Evolutionary conservation across 1,140 invertebrate genomes (phyloP), one percentile per base, ranked within the genome.

Genomic region (Solenopsis fugax): DNA sequence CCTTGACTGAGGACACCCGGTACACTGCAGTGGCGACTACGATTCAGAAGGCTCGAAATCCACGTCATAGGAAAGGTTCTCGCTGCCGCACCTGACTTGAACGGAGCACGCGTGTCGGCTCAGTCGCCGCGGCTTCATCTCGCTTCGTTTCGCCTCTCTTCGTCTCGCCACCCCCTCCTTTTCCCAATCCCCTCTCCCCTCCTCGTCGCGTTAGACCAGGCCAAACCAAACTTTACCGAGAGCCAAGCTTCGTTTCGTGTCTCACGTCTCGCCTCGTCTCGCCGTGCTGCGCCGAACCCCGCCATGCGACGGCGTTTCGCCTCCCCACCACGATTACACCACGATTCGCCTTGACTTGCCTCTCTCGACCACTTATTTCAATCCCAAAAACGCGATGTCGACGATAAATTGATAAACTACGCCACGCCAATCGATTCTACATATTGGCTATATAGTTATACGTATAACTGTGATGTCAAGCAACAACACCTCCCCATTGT

Each of bases 1-100:
- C 56, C 84, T 88, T 71, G 56, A 37, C 24, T 67, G 89, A 82
- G 87, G 50, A 75, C 81, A 72, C 88, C 89, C 89, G 50, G 69
- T 62, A 87, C 7, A 90, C 89, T 90, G 89, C 52, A 2, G 29
- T 29, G 62, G 58, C 4, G 18, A 84, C 18, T 7, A 67, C 50
- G 73, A 67, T 77, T 77, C 78, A 37, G 50, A 41, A 81, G 76
- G 81, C 54, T 81, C 52, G 65, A 37, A 34, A 67, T 58, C 24
- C 76, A 67, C 71, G 85, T 87, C 85, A 84, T 82, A 58, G 54
- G 67, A 81, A 87, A 75, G 60, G 81, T 13, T 72, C 62, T 69
- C 71, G 81, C 21, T 29, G 76, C 62, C 84, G 89, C 64, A 90
- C 88, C 89, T 90, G 81, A 37, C 21, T 24, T 52, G 18, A 48